A percentile compares a stretch with the other conserved stretches of the same genome.
Evolutionary conservation across 1,140 invertebrate genomes (phyloP).

Genomic region (Cyrtorhinus lividipennis): DNA sequence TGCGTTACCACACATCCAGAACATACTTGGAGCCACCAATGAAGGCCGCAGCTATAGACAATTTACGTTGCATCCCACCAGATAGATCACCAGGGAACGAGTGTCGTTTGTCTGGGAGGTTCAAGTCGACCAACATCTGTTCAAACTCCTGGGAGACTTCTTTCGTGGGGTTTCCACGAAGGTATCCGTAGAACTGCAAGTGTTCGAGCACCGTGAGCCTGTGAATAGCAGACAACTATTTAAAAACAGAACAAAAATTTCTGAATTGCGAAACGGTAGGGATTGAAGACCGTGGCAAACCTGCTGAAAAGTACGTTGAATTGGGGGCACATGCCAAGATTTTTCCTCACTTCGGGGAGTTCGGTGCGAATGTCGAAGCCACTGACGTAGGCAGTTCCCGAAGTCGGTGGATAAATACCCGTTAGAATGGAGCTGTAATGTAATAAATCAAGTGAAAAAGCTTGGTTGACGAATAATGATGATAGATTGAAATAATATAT

Average conservation of each 20-base stretch:
- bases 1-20: no score
- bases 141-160: slow-evolving; percentile 31
- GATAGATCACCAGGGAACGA: slow-evolving; percentile 37
- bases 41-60: slow-evolving; percentile 65
- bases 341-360: slow-evolving; percentile 35
- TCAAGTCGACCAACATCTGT: slow-evolving; percentile 35
- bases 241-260: no score
- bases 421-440: slow-evolving; percentile 20
- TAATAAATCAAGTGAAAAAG: neutral
- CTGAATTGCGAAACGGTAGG: no score
- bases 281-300: no score
- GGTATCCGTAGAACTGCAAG: slow-evolving; percentile 39
- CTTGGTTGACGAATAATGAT: neutral
- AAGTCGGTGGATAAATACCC: slow-evolving; percentile 45
- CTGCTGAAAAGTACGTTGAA: slow-evolving; percentile 88
- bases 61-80: slow-evolving; percentile 74
- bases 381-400: slow-evolving; percentile 46
- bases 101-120: slow-evolving; percentile 40
- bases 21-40: slow-evolving; percentile 43
- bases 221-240: slow-evolving; percentile 2
- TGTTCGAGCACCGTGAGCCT: slow-evolving; percentile 75
- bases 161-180: slow-evolving; percentile 15
- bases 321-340: slow-evolving; percentile 77
- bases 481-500: neutral
- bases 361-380: slow-evolving; percentile 42